Evolutionary conservation across 1,140 invertebrate species (phyloP), one percentile per base, ranked within the genome.

Genomic region (Acromyrmex heyeri): DNA sequence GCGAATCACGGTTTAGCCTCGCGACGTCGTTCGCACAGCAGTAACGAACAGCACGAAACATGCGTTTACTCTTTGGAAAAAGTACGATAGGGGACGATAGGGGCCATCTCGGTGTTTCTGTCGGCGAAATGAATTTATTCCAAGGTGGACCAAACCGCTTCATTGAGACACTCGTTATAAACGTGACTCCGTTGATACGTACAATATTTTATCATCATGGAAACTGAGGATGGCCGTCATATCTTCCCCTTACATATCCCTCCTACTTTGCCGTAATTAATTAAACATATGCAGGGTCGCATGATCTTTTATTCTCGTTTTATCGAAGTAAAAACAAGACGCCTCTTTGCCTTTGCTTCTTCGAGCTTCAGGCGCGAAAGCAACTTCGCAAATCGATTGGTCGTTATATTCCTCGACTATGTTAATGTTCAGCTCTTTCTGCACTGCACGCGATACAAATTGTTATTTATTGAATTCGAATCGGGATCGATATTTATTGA

Each of bases 41-140:
- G 88, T 87, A 89, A 89, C 82, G 86, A 90, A 89, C 75, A 76
- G 61, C 75, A 77, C 83, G 70, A 48, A 24, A 24, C 24, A 24
- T 30, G 70, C 77, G 70, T 30, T 57, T 57, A n/a, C 8, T 12
- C 12, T 7, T 44, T 0, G 21, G 64, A 27, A 89, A 83, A 87
- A 90, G 83, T 89, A 57, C 73, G 77, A 24, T 24, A 24, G 24
- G 24, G 61, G 44, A 89, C 30, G 85, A 89, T 86, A 87, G 88
- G 76, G 78, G 21, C 83, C 73, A 72, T 65, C 59, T 77, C 88
- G 59, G 38, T 64, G 7, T n/a, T 64, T 50, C 64, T 55, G 62
- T 78, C 53, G 38, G 1, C 86, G 72, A 81, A 69, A 75, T 85
- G 87, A 90, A 90, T 90, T 89, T 90, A 89, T 85, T 53, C 69